These are phyloP conservation scores for Limosa lapponica DNA, from an alignment of 2,797 vertebrate genomes.

Conservation along the genomic window DNA sequence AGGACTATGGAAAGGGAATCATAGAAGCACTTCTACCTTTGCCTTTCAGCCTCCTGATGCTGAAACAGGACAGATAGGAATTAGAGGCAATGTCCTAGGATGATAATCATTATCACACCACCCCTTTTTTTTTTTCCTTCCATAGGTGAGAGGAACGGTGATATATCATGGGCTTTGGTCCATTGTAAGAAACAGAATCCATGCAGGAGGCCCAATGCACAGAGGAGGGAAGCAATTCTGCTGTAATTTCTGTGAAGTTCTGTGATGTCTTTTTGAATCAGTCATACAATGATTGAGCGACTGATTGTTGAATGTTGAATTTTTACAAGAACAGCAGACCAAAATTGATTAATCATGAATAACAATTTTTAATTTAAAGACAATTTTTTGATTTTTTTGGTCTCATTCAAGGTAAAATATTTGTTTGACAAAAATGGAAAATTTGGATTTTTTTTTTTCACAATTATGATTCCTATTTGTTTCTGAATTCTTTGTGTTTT, in stretches of 20 bases:
- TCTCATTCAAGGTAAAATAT: background rate
- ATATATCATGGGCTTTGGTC: background rate
- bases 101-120: background rate
- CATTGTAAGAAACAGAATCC: background rate
- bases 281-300: background rate
- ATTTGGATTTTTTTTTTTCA: background rate
- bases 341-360: background rate
- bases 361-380: background rate
- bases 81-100: background rate
- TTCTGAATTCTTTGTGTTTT: background rate
- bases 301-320: background rate
- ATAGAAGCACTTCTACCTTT: background rate
- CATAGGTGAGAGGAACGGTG: background rate
- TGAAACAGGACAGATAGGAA: background rate
- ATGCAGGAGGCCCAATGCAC: background rate
- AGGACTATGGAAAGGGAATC: background rate
- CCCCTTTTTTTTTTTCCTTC: background rate
- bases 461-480: background rate
- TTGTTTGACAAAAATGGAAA: background rate
- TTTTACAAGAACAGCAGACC: background rate
- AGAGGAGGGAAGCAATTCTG: background rate
- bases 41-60: background rate
- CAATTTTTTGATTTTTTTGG: background rate
- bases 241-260: background rate
- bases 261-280: background rate